Evolutionary conservation across 1,140 invertebrate species (phyloP), one percentile per base, ranked within the genome.

Genomic region (Drosophila tani): DNA sequence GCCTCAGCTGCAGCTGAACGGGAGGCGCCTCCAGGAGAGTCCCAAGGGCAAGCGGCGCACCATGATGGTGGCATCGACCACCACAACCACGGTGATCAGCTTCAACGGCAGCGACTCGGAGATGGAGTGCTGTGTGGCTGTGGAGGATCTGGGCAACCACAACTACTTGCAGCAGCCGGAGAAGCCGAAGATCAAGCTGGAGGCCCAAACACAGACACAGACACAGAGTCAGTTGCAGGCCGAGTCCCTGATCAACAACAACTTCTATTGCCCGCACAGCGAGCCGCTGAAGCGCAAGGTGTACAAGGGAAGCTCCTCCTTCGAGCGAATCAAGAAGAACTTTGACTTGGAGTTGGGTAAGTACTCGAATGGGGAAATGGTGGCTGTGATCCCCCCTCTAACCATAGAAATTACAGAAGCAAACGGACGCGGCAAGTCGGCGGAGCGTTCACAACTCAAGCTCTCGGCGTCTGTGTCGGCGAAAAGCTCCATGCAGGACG

Each of bases 211-310:
- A 24, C 21, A 56, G 24, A n/a, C n/a, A n/a, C n/a, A n/a, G n/a
- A 11, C 38, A 21, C 41, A 75, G 29, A 76, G 6, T 14, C 38
- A 43, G 56, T 3, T 60, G 56, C 27, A 45, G n/a, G 82, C 85
- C 5, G 59, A 66, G 38, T 35, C 41, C 2, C 38, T 64, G 21
- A 35, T 87, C 76, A 87, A 79, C 50, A 79, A 84, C 45, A 87
- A 87, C 21, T 90, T 90, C 50, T 95, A 94, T 60, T 96, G 95
- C 91, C 95, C 95, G 5, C 95, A 96, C 88, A 96, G 95, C 81
- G 95, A 96, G 70, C 95, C 95, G 3, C 93, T 96, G 9, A 95
- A 95, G 82, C 93, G 95, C 35, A 96, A 96, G 92, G 94, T 96
- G 19, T 96, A 96, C 80, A 94, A 94, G 11, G 94, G 94, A 15